Conservation (phyloP, 2,113 vertebrate species). For the Charadrius vociferus region DNA sequence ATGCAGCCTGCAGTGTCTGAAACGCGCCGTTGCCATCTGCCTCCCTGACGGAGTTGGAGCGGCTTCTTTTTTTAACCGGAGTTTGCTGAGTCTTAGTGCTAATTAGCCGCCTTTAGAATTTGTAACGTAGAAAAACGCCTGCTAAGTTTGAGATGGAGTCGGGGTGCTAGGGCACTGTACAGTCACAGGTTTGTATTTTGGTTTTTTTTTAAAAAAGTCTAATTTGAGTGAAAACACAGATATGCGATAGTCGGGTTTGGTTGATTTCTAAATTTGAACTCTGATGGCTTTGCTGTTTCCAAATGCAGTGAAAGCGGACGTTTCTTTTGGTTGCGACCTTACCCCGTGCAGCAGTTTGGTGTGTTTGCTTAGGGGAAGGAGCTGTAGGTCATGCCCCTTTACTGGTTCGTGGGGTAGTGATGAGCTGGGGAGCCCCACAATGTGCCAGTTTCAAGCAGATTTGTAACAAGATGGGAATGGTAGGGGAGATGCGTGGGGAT, state of each 20-base stretch:
- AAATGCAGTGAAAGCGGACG: not conserved
- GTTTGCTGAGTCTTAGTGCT: slow-evolving; percentile 66
- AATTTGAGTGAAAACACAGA: not conserved
- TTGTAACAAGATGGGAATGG: not conserved
- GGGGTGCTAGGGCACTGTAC: slow-evolving; percentile 31
- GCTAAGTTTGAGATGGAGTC: slow-evolving; percentile 53
- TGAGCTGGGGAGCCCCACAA: not conserved
- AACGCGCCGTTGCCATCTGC: slow-evolving; percentile 57
- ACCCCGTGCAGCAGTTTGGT: not conserved
- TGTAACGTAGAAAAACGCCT: not conserved
- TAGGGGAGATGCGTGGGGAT: not conserved
- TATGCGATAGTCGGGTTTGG: not conserved
- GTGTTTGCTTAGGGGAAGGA: not conserved
- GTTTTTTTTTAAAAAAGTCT: not conserved
- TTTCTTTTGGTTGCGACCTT: not conserved
- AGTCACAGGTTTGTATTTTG: not conserved
- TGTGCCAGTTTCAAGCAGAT: not conserved
- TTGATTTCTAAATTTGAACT: not conserved
- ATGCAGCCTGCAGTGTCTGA: slow-evolving; percentile 59
- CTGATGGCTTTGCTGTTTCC: not conserved
- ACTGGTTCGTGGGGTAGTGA: not conserved
- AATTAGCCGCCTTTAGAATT: slow-evolving; percentile 63
- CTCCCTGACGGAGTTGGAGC: slow-evolving; percentile 52
- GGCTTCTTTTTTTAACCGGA: slow-evolving; percentile 58
- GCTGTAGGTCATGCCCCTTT: not conserved